Evolutionary conservation across 2,888 invertebrate species (phyloP), one percentile per base, ranked within the genome.

Genomic region (Drosophila meridiana): DNA sequence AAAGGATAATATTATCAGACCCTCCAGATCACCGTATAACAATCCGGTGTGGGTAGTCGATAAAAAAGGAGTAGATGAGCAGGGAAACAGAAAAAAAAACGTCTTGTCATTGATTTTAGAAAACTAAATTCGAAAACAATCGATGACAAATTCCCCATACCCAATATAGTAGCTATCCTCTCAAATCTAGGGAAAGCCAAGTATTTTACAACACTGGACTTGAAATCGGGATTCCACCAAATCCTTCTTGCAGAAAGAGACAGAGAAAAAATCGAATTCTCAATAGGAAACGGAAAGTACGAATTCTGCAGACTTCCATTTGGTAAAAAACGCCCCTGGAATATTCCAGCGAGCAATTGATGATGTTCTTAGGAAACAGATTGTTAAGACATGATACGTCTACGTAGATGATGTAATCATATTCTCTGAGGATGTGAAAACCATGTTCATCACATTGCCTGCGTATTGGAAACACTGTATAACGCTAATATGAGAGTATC

Each of bases 151-250:
- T 92, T 89, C 66, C 92, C 92, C 3, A 69, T 92, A 32, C 91
- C 92, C 0, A 91, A 90, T 62, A 93, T 92, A 7, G 69, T 78
- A 3, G 90, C 91, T 48, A 92, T 93, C 55, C 67, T 92, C 14
- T 90, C 92, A 63, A 89, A 92, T 75, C 63, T 93, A 8, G 50
- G 32, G 8, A 32, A 34, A 8, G 50, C 90, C 1, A 82, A 66
- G 63, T 93, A 91, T 73, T 93, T 92, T 61, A 84, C 91, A 3
- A 91, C 90, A 0, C 40, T 93, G 5, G 48, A 48, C 30, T 30
- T 50, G 14, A 50, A 20, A 34, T 50, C 9, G 1, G 8, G 50
- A 50, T 50, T 50, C 11, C 32, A 34, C 4, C 32, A 50, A 38
- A 11, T 26, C 50, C 50, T n/a, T 0, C 32, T 67, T 5, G 59